Conservation (phyloP, 2,888 invertebrate genomes). For the Microctonus hyperodae region DNA sequence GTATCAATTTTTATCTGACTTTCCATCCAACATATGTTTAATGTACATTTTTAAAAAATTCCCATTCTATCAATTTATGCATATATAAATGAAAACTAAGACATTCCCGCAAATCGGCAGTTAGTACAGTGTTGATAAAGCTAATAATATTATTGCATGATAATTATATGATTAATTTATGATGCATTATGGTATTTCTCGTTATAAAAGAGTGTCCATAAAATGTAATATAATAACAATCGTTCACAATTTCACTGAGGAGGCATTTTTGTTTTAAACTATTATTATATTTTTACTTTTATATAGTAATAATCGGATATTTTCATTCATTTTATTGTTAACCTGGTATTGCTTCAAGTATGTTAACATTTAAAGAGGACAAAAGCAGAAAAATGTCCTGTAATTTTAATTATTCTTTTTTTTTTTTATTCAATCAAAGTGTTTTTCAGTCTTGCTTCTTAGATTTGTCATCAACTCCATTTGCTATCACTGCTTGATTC, state of each 20-base stretch:
- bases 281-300: not conserved
- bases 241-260: no score
- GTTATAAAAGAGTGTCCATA: not conserved
- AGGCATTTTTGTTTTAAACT: not conserved
- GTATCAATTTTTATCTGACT: no score
- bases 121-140: constrained; percentile 47
- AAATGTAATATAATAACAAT: not conserved
- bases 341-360: constrained; percentile 14
- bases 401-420: not conserved
- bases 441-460: constrained; percentile 65
- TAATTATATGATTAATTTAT: constrained; percentile 13
- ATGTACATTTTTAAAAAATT: constrained; percentile 34
- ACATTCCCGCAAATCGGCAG: constrained; percentile 49
- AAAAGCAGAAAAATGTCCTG: not conserved
- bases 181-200: not conserved
- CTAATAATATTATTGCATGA: constrained; percentile 40
- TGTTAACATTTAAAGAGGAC: constrained; percentile 25
- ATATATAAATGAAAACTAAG: constrained; percentile 28
- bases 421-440: constrained; percentile 27
- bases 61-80: constrained; percentile 30
- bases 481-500: constrained; percentile 56
- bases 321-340: no score
- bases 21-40: constrained; percentile 32
- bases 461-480: constrained; percentile 64
- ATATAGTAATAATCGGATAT: not conserved